Percentiles rank a stretch among this genome's conserved stretches.
phyloP scores from a whole-genome alignment of 1,140 invertebrate genomes.

The Tachypleus tridentatus region DNA sequence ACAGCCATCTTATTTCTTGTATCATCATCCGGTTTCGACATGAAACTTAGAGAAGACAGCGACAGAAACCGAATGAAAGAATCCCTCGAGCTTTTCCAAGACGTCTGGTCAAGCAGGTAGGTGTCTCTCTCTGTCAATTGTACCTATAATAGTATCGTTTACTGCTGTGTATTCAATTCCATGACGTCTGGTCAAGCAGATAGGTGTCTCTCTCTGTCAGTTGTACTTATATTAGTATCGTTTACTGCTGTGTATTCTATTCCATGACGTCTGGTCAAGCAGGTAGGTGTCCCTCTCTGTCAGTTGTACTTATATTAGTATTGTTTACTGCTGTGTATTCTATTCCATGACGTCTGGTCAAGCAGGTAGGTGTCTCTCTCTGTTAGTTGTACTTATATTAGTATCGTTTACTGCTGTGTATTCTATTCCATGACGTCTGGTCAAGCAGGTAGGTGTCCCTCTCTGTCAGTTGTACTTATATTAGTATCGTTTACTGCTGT shows the following conservation, averaged over 20 bases:
- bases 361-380: no score
- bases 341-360: constrained; percentile 38
- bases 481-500: no score
- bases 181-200: no score
- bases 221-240: no score
- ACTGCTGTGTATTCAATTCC: constrained; percentile 38
- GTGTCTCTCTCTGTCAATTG: constrained; percentile 1
- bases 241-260: constrained; percentile 33
- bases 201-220: no score
- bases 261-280: constrained; percentile 27
- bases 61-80: constrained; percentile 55
- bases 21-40: constrained; percentile 62
- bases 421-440: constrained; percentile 39
- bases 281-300: no score
- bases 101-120: constrained; percentile 64
- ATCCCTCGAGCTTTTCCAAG: constrained; percentile 53
- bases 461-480: no score
- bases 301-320: no score
- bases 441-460: no score
- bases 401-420: no score
- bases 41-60: constrained; percentile 54
- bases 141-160: no score
- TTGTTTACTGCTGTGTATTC: constrained; percentile 3
- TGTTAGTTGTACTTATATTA: no score
- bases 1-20: constrained; percentile 64